Evolutionary conservation across 2,888 invertebrate genomes (phyloP), one percentile per base, ranked within the genome.

Genomic region (Agelastica alni): DNA sequence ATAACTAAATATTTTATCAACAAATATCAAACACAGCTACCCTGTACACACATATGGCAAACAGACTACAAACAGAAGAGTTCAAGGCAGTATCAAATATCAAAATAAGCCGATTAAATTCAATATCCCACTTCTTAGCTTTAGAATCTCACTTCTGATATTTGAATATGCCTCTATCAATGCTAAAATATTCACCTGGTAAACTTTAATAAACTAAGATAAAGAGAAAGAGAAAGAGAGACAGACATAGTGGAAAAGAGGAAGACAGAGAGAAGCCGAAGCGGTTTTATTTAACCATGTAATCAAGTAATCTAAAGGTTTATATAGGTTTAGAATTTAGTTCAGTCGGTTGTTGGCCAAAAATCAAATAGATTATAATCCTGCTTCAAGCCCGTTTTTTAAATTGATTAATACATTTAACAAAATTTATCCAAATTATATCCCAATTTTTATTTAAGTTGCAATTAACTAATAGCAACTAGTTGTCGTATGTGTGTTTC

Each of bases 111-210:
- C 47, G 47, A 43, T 53, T 48, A 37, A 53, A 22, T 53, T 53
- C 47, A 48, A 48, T 53, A 53, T 42, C 42, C 43, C 53, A 53
- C 49, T 54, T 46, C 47, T 49, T 45, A 45, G 56, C 47, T 39
- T 52, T 46, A 32, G 30, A 43, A 51, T 39, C 6, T 17, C 46
- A 30, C 30, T 45, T 46, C 36, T 48, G 37, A 53, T 48, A 42
- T 37, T 44, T 32, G 39, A 39, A 39, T 44, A 26, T 16, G 22
- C 49, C 30, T 41, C 41, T 45, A 51, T 42, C 45, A 51, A 53
- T 44, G 57, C 46, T 47, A 47, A 46, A 51, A 54, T 53, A 53
- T 53, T 43, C 47, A 47, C 42, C 42, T 41, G 26, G 14, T 39
- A n/a, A 45, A 45, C 22, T 45, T 51, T 20, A 39, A 44, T 45